phyloP scores from a whole-genome alignment of 1,140 invertebrate species.

The Liolophura sinensis region DNA sequence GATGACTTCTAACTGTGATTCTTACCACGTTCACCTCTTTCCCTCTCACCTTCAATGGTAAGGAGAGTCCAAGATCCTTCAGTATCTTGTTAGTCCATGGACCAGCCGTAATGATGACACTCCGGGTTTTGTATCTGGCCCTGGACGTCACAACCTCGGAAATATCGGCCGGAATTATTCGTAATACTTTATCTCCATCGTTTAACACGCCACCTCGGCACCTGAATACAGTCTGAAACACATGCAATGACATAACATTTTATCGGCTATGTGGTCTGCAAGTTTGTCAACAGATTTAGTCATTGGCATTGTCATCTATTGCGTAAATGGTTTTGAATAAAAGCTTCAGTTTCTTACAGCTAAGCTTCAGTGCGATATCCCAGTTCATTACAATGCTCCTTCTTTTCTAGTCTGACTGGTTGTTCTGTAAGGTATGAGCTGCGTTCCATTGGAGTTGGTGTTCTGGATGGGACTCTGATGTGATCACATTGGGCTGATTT shows the following conservation, averaged over 20 bases:
- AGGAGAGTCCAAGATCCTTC: conserved; percentile 29
- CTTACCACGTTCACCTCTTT: neutral
- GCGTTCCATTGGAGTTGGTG: too few relatives aligned
- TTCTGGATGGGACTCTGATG: too few relatives aligned
- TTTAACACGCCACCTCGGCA: conserved; percentile 43
- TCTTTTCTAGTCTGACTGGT: too few relatives aligned
- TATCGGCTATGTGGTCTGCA: too few relatives aligned
- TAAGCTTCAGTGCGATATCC: too few relatives aligned
- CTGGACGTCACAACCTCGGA: conserved; percentile 38
- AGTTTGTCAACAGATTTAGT: too few relatives aligned
- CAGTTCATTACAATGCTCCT: too few relatives aligned
- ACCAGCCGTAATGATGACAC: conserved; percentile 44
- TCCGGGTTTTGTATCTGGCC: conserved; percentile 26
- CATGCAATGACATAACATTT: neutral
- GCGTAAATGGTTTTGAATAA: too few relatives aligned
- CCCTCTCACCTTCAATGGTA: conserved; percentile 40
- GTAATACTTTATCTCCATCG: conserved; percentile 36
- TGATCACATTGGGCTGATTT: too few relatives aligned
- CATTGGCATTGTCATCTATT: too few relatives aligned
- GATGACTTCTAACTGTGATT: neutral
- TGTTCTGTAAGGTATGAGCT: too few relatives aligned
- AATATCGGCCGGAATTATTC: conserved; percentile 35
- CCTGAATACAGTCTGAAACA: conserved; percentile 35
- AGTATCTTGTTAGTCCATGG: conserved; percentile 46
- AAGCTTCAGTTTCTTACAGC: too few relatives aligned